Evolutionary conservation across 2,888 invertebrate genomes (phyloP).

Genomic region (Sphaerophoria taeniata): DNA sequence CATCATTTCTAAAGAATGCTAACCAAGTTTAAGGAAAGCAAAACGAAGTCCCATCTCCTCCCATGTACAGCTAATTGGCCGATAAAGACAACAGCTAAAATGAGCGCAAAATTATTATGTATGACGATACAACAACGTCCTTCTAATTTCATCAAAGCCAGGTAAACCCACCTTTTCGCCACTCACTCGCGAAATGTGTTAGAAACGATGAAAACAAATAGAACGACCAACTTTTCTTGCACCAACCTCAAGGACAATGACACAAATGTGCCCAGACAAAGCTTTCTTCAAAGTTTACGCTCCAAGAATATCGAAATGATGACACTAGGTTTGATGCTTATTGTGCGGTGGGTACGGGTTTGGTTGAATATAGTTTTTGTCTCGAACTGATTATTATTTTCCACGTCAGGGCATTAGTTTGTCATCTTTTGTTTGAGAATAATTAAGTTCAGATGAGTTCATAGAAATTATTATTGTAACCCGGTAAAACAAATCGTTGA

Average conservation of each 20-base stretch:
- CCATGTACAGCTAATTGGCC: too few relatives aligned
- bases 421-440: neutral
- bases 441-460: slow-evolving; percentile 12
- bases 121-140: too few relatives aligned
- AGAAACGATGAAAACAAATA: neutral
- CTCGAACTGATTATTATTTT: slow-evolving; percentile 12
- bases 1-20: too few relatives aligned
- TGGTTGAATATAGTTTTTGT: neutral
- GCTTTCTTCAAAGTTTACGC: neutral
- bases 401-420: neutral
- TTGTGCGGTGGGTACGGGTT: neutral
- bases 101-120: too few relatives aligned
- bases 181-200: neutral
- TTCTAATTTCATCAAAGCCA: too few relatives aligned
- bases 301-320: neutral
- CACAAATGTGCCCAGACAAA: slow-evolving; percentile 16
- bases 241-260: slow-evolving; percentile 18
- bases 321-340: neutral
- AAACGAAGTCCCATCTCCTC: too few relatives aligned
- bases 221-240: neutral
- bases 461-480: neutral
- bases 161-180: neutral
- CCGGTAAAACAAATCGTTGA: neutral
- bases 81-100: too few relatives aligned
- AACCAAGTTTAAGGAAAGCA: too few relatives aligned